Evolutionary conservation across 2,797 vertebrate genomes (phyloP), one percentile per base, ranked within the genome.

Genomic region (Tragelaphus oryx): DNA sequence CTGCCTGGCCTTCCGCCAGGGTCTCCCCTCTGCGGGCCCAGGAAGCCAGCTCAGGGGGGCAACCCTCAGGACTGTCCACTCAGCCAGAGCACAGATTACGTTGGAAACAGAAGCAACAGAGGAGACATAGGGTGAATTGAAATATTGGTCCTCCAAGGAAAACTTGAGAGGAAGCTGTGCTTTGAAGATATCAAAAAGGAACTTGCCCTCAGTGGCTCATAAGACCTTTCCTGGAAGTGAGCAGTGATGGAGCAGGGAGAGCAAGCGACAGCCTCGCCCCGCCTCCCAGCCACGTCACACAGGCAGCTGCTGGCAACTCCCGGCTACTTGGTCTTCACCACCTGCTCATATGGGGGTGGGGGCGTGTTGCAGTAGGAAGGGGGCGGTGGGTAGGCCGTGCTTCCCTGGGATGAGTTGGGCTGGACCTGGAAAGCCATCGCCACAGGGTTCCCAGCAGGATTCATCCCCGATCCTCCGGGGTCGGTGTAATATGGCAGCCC

Each of bases 311-410:
- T 80, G 84, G 46, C 97, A 76, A 98, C 94, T 46, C 85, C 98
- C 98, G 98, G 98, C 98, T 98, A 99, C 94, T 99, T 99, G n/a
- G 98, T 98, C 96, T 99, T 99, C 97, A 99, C 99, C 95, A 99
- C 99, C 98, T 99, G 99, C 97, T 99, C 99, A 0, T 99, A 99
- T 0, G 99, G 98, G 0, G 99, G 99, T 0, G 99, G 99, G 0
- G 99, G 99, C 2, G 99, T 99, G 98, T 99, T 99, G 98, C 99
- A 99, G 98, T 99, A 99, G 87, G 99, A 99, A 0, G 99, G 99
- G 2, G 99, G 99, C 0, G 99, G 99, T 0, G 99, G 99, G 68
- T 99, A 99, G 91, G 98, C 96, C 0, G 98, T 97, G 98, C 99
- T 99, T 97, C 99, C 98, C 82, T 99, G 99, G 5, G 99, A 97